phyloP scores from a whole-genome alignment of 1,140 invertebrate genomes.

The Metopolophium dirhodum region DNA sequence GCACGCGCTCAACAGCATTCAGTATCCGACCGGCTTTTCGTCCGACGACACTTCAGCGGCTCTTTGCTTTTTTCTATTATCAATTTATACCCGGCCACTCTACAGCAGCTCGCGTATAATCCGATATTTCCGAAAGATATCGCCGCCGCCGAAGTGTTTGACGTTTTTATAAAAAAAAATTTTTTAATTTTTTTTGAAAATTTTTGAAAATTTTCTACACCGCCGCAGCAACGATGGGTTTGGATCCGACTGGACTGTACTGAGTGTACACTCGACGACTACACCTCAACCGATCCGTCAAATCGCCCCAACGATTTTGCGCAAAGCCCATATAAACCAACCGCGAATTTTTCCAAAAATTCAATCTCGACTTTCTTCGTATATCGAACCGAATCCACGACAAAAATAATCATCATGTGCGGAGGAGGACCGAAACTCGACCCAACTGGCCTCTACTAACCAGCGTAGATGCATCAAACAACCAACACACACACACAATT shows the following conservation, averaged over 20 bases:
- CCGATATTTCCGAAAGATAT: background rate
- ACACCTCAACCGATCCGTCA: background rate
- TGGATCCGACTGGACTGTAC: conserved; percentile 51
- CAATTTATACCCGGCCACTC: background rate
- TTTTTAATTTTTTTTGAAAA: background rate
- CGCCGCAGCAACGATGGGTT: conserved; percentile 47
- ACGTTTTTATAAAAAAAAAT: background rate
- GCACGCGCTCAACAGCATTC: conserved; percentile 50
- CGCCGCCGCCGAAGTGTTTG: conserved; percentile 24
- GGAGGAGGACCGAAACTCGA: conserved; percentile 54
- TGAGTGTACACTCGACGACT: background rate
- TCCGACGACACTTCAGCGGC: conserved; percentile 37
- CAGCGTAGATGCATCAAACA: background rate
- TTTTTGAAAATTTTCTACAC: background rate
- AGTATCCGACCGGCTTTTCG: conserved; percentile 53
- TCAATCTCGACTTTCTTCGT: background rate
- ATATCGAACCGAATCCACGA: background rate
- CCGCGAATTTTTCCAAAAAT: background rate
- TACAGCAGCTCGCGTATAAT: background rate
- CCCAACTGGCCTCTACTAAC: conserved; percentile 47
- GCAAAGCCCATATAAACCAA: background rate
- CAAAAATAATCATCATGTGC: conserved; percentile 34
- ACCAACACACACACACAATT: background rate
- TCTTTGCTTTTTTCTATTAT: conserved; percentile 6
- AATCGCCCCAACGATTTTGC: background rate